Base-by-base conservation (phyloP, 2,113 vertebrate genomes). In the Podilymbus podiceps region DNA sequence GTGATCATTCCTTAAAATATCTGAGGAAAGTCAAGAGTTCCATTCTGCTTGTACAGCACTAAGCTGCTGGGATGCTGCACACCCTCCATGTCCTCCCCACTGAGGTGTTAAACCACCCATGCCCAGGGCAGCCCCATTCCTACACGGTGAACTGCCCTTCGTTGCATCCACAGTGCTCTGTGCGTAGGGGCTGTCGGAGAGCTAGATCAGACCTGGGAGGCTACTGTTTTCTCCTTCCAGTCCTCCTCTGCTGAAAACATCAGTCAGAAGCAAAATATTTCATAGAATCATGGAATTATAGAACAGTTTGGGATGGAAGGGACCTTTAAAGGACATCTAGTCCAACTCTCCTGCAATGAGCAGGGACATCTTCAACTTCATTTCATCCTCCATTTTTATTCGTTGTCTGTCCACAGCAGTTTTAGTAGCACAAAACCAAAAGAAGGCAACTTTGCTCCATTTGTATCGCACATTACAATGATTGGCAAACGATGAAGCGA, bases 141-240 rank as follows among this genome's bases (percentile, higher is more conserved):
- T 77, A 31, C 15, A 31, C 11, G 7, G 4, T 16, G 21, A 64
- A 49, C 9, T 1, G 0, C 25, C 25, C 20, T 76, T 49, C 11
- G 11, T 20, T n/a, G 19, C 5, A 47, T 13, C 28, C 31, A 5
- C 0, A 0, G 35, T 50, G 28, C 20, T 50, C n/a, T 2, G 0
- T 6, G 42, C 6, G 4, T 24, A 50, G 35, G 30, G 28, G n/a
- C n/a, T 77, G 24, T 53, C 1, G 0, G 56, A 77, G 55, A 62
- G 21, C 16, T 12, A 47, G 31, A 19, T 38, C 80, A 64, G 22
- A 49, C 30, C 49, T 18, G 5, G 56, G 9, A 2, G 0, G 17
- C 49, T 30, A 15, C 44, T 15, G 38, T 17, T 46, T 53, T 18
- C 18, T 59, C 33, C 52, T 50, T 40, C 46, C 21, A 33, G 44